These are phyloP conservation scores for Oligia strigilis DNA, from an alignment of 2,888 invertebrate species.

Conservation along the genomic window DNA sequence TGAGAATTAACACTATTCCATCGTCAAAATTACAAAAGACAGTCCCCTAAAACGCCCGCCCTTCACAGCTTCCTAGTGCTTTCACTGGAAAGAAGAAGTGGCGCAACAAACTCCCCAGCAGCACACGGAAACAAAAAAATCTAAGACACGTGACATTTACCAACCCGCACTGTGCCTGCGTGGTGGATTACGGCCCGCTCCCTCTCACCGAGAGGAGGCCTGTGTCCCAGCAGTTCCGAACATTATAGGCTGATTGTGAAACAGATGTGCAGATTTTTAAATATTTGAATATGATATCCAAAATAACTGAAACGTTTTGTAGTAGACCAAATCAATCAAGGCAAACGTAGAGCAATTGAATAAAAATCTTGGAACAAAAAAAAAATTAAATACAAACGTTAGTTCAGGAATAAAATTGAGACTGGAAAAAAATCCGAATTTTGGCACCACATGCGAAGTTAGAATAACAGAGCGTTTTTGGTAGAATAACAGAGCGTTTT, in stretches of 20 bases:
- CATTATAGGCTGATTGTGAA: too few relatives aligned
- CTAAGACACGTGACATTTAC: not conserved
- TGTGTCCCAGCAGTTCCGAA: not conserved
- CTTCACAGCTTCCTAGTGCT: not conserved
- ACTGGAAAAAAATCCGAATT: not conserved
- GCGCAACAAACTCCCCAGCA: not conserved
- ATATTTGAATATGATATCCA: not conserved
- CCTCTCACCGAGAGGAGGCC: too few relatives aligned
- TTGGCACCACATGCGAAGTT: not conserved
- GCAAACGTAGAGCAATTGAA: not conserved
- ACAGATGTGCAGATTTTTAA: not conserved
- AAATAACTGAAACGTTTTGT: not conserved
- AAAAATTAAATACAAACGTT: not conserved
- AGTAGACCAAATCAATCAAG: not conserved
- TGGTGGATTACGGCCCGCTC: not conserved
- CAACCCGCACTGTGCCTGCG: not conserved
- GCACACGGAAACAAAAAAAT: not conserved
- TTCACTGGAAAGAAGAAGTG: not conserved
- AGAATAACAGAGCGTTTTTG: constrained; percentile 19
- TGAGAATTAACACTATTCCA: not conserved
- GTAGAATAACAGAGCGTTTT: constrained; percentile 20
- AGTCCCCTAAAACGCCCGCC: not conserved
- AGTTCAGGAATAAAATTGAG: not conserved
- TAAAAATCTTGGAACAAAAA: not conserved
- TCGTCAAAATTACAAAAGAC: not conserved